Evolutionary conservation across 2,888 invertebrate species (phyloP).

Genomic region (Homarus gammarus): DNA sequence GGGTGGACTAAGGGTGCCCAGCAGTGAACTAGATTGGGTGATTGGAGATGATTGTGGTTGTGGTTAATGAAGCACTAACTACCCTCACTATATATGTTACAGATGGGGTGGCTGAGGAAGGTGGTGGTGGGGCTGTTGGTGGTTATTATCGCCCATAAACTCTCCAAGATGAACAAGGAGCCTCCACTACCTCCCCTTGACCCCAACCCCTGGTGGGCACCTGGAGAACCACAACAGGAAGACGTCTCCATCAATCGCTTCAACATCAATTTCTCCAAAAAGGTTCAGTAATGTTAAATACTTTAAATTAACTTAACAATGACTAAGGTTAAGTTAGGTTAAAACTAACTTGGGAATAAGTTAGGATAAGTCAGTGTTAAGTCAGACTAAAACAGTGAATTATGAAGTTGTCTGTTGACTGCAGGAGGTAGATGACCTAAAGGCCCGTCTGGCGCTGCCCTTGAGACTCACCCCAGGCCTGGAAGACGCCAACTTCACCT

Average conservation of each 20-base stretch:
- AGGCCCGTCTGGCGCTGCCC: slow-evolving; percentile 53
- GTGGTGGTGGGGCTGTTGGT: slow-evolving; percentile 22
- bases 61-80: no score
- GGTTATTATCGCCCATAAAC: neutral
- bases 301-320: no score
- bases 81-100: no score
- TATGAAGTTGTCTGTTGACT: no score
- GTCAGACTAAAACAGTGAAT: no score
- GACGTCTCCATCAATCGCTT: slow-evolving; percentile 40
- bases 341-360: no score
- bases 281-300: neutral
- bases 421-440: slow-evolving; percentile 66
- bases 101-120: slow-evolving; percentile 24
- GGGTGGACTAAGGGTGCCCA: no score
- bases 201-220: slow-evolving; percentile 56
- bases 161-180: neutral
- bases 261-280: slow-evolving; percentile 36
- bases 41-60: no score
- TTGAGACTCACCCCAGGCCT: slow-evolving; percentile 77
- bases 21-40: no score
- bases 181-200: slow-evolving; percentile 31
- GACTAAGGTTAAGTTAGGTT: no score
- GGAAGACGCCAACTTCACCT: slow-evolving; percentile 85
- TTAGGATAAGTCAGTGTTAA: no score
- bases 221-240: slow-evolving; percentile 25